Base-by-base conservation (phyloP, 2,797 vertebrate species). In the Sparidentex hasta region DNA sequence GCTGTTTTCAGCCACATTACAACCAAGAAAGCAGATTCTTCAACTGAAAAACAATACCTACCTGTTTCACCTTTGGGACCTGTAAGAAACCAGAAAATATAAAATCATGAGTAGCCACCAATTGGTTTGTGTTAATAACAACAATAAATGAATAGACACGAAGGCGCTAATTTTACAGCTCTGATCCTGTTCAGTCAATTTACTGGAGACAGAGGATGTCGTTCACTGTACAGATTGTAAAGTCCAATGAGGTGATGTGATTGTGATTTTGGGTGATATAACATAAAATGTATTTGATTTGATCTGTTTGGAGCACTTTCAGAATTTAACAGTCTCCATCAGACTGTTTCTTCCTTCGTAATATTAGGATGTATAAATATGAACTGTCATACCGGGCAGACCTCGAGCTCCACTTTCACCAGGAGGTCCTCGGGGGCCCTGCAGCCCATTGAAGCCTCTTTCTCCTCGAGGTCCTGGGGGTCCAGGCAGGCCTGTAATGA, bases 1-100 rank as follows among this genome's bases (percentile, higher is more conserved):
- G 12, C 14, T n/a, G 33, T 7, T 51, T 54, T 46, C 14, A 23
- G 7, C 14, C 14, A 1, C 3, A 54, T 70, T 43, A 11, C 4
- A n/a, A 8, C 7, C 6, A 11, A 29, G 14, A 16, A 16, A 48
- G 2, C 2, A 46, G 55, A 14, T 3, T 72, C 20, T 56, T 46
- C 3, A 61, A 81, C 72, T 2, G 6, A 23, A 52, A 2, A 70
- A 18, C 62, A 66, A n/a, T 21, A 67, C 67, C 1, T 88, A 97
- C 96, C 96, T 94, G 80, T 50, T 85, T 96, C 95, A 84, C 96
- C 96, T 58, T 86, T 94, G 65, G 93, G 84, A 86, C 96, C 96
- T 97, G 85, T 11, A 91, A 92, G 27, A 81, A 77, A 90, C 55
- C 55, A 43, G 65, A 87, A n/a, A 71, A 55, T 41, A 13, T 25